These are phyloP conservation scores for Phyllostomus hastatus DNA, from an alignment of 2,113 vertebrate species.

Conservation along the genomic window DNA sequence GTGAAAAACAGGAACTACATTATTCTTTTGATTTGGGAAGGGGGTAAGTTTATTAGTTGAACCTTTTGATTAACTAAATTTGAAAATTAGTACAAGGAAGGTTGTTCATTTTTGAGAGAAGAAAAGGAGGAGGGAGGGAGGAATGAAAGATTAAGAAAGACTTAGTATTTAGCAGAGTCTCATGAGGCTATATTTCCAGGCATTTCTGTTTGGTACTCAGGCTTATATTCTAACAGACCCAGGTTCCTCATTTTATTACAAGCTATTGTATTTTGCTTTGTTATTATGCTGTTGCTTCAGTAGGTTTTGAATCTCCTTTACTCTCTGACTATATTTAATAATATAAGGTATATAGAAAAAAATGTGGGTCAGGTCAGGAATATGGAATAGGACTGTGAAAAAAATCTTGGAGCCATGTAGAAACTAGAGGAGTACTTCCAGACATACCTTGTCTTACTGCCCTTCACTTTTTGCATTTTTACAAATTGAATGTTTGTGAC, in stretches of 20 bases:
- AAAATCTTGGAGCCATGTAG: background rate
- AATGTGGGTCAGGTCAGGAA: background rate
- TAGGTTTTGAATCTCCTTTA: background rate
- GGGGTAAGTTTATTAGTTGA: background rate
- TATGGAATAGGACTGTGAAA: background rate
- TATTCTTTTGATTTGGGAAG: background rate
- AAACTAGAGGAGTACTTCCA: background rate
- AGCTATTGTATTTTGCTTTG: background rate
- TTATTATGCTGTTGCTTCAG: background rate
- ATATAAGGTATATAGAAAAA: background rate
- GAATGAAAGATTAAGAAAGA: background rate
- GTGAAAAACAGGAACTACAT: background rate
- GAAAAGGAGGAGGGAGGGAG: background rate
- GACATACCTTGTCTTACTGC: background rate
- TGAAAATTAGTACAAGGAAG: background rate
- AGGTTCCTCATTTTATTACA: background rate
- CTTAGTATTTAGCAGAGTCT: background rate
- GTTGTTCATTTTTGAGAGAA: background rate
- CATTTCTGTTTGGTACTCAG: background rate
- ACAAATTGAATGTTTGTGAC: background rate
- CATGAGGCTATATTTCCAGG: background rate
- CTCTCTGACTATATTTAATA: background rate
- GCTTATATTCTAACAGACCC: background rate
- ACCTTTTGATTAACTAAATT: background rate
- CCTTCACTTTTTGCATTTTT: background rate